Evolutionary conservation across 2,113 vertebrate genomes (phyloP).

Genomic region (Hypomesus transpacificus): DNA sequence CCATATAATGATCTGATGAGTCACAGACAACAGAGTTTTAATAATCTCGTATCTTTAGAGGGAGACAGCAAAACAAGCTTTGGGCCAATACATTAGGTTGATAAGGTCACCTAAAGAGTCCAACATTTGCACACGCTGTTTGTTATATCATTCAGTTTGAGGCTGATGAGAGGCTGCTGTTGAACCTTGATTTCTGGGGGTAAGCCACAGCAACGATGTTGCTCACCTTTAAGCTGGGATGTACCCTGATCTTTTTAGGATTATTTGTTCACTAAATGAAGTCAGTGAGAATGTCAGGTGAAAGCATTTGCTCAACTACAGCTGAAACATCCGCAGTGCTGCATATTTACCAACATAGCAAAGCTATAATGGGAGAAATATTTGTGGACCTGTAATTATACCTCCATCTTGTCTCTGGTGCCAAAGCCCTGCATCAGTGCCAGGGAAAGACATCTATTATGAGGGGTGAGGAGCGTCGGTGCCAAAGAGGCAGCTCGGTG

Average conservation of each 20-base stretch:
- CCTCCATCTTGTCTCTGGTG: not conserved
- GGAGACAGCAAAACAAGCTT: not conserved
- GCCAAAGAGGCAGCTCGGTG: conserved; percentile 33
- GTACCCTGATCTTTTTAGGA: no score
- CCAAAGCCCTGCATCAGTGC: conserved; percentile 14
- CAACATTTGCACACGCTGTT: conserved; percentile 1
- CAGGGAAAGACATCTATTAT: conserved; percentile 32
- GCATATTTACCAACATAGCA: not conserved
- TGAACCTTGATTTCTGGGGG: no score
- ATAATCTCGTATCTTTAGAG: not conserved
- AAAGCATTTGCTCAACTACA: no score
- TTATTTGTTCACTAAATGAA: no score
- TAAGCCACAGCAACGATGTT: no score
- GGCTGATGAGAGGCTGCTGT: not conserved
- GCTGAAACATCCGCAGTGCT: no score
- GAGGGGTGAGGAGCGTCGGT: conserved; percentile 11
- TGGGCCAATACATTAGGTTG: conserved; percentile 6
- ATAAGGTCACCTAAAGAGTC: conserved; percentile 6
- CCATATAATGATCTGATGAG: not conserved
- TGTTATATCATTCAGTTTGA: not conserved
- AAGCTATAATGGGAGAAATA: not conserved
- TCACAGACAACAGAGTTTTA: conserved; percentile 1
- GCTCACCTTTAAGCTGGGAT: no score
- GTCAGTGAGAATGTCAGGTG: no score
- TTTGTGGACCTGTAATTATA: not conserved